Evolutionary conservation across 2,797 vertebrate species (phyloP), one percentile per base, ranked within the genome.

Genomic region (Ficedula albicollis): DNA sequence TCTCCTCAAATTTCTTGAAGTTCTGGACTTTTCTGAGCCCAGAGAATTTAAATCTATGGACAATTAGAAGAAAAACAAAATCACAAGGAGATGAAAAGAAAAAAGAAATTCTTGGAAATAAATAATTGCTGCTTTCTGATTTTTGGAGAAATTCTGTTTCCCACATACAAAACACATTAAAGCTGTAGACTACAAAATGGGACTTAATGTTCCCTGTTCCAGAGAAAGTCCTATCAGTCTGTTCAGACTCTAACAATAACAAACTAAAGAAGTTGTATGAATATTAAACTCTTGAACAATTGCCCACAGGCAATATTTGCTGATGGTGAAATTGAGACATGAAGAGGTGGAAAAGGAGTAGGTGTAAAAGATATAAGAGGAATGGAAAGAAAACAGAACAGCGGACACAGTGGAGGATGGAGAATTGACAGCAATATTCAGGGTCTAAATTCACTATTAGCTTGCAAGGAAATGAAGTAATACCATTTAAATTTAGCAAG

Each of bases 381-480:
- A 95, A 75, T 16, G 38, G 43, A 43, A 56, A 49, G 54, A 94
- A 95, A 66, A 78, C 49, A 78, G 91, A 82, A 78, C 1, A 13
- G 64, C 3, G 4, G 86, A 89, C 3, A 1, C 32, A 77, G 63
- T 39, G 54, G 67, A 88, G 62, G 51, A 19, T 76, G 78, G 26
- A 86, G 58, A 90, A 77, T 38, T 91, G 89, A 93, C 87, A 94
- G 76, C 62, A 79, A 49, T 74, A 75, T 80, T 75, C n/a, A 82
- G 64, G 51, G 56, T 52, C 46, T 93, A 94, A 91, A 92, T 84
- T 75, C 0, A 0, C 18, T 83, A 80, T 92, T 93, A 84, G n/a
- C 29, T 94, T 67, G 44, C 17, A 83, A 84, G 91, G 86, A 91
- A 95, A 94, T 94, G 68, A 82, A 93, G 81, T 80, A 87, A 87